Conservation (phyloP, 2,797 vertebrate genomes). For the Spea hammondii region DNA sequence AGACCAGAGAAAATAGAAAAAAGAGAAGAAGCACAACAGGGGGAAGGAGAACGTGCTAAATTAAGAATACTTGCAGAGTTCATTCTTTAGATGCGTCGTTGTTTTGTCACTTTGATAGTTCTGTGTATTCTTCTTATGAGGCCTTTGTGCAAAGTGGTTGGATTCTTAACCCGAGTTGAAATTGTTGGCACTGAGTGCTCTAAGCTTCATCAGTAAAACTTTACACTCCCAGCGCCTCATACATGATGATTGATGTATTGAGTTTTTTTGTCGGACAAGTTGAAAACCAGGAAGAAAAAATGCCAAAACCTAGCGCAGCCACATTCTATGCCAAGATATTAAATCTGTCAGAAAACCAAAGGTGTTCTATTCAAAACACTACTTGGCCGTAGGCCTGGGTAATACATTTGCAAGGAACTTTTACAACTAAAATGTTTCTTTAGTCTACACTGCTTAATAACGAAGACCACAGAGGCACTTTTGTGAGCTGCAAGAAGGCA, state of each 20-base stretch:
- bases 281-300: slow-evolving; percentile 30
- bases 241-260: slow-evolving; percentile 29
- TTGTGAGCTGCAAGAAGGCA: neutral
- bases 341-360: slow-evolving; percentile 43
- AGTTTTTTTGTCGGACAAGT: slow-evolving; percentile 19
- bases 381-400: neutral
- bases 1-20: too few relatives aligned
- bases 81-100: too few relatives aligned
- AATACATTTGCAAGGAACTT: slow-evolving; percentile 10
- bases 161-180: neutral
- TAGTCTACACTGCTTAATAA: neutral
- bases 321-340: slow-evolving; percentile 26
- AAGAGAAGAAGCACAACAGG: too few relatives aligned
- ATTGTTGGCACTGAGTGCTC: neutral
- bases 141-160: slow-evolving; percentile 2
- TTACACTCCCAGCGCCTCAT: slow-evolving; percentile 1
- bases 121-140: neutral
- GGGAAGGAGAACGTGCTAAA: too few relatives aligned
- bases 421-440: slow-evolving; percentile 4
- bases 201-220: slow-evolving; percentile 8
- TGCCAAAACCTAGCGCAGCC: slow-evolving; percentile 23
- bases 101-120: neutral
- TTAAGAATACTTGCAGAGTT: too few relatives aligned
- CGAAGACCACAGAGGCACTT: neutral
- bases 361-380: slow-evolving; percentile 31